Evolutionary conservation across 1,140 invertebrate species (phyloP).

Genomic region (Lordiphosa mommai): DNA sequence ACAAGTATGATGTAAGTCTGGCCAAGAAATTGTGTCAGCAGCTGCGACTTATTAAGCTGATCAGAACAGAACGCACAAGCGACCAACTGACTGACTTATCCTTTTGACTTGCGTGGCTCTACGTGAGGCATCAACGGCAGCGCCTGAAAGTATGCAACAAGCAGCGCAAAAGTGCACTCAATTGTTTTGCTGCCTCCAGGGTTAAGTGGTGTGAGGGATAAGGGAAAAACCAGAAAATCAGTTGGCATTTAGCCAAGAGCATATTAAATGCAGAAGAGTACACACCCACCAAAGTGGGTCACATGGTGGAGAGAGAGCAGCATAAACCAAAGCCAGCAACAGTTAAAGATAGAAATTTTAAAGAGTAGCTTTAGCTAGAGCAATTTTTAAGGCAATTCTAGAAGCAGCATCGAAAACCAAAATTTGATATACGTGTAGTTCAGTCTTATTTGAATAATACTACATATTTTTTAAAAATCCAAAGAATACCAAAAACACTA

Average conservation of each 20-base stretch:
- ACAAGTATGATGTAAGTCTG: conserved; percentile 55
- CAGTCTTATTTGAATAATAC: too few species aligned
- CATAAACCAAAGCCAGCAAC: neutral
- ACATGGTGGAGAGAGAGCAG: neutral
- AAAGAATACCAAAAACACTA: too few species aligned
- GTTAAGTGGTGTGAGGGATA: neutral
- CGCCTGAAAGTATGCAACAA: conserved; percentile 62
- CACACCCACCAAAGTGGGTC: neutral
- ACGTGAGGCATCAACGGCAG: conserved; percentile 36
- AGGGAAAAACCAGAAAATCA: conserved; percentile 32
- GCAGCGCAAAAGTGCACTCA: conserved; percentile 52
- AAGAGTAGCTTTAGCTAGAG: neutral
- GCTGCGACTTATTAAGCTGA: conserved; percentile 55
- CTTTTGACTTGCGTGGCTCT: conserved; percentile 26
- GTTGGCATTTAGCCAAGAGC: conserved; percentile 60
- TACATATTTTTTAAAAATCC: too few species aligned
- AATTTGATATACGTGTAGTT: too few species aligned
- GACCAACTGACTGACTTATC: conserved; percentile 44
- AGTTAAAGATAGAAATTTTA: neutral
- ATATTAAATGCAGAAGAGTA: conserved; percentile 51
- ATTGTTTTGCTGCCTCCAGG: conserved; percentile 49
- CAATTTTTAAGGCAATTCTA: neutral
- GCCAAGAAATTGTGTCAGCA: conserved; percentile 59
- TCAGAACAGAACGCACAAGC: conserved; percentile 30
- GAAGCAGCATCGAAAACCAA: too few species aligned